Evolutionary conservation across 2,797 vertebrate species (phyloP), one percentile per base, ranked within the genome.

Genomic region (Microcaecilia unicolor): DNA sequence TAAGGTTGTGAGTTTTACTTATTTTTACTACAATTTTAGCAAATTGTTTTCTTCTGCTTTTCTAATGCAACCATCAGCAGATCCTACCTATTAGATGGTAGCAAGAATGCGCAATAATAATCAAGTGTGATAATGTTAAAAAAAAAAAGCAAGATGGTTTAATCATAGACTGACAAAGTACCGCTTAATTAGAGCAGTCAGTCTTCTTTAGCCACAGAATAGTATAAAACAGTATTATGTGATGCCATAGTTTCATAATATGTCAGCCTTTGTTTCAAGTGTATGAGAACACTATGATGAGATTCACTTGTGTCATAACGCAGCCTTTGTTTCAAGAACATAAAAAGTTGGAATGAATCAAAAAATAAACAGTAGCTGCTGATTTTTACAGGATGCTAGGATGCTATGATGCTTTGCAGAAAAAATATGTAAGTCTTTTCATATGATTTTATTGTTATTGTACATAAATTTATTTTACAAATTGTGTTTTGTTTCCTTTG

Each of bases 401-500:
- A 43, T 97, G 93, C 57, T 97, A 96, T 39, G 93, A 98, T 61
- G 95, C 94, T 58, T 84, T 98, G 45, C 81, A 96, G 70, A 93
- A 72, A 62, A 93, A 90, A 86, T 98, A 93, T 3, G 95, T 97
- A 78, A 94, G 93, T 91, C 18, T 46, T 21, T 5, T 22, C 17
- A 12, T 21, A 18, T 35, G 9, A 22, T 20, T 10, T 9, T 10
- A 10, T 17, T 13, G 6, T 10, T 8, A 9, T 19, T 17, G 24
- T 30, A 8, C 10, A 14, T 9, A 11, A n/a, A n/a, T 13, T 13
- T 14, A 9, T 9, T 9, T 14, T 10, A 25, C 18, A 20, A 8
- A 21, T 2, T 33, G 22, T 34, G n/a, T 44, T 16, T 31, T 40
- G 29, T 45, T 41, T 34, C 26, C n/a, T 4, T 20, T 38, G 18